A percentile compares a stretch with the other conserved stretches of the same genome.
These are phyloP conservation scores for Eupithecia insigniata DNA, from an alignment of 2,888 invertebrate genomes.

Conservation along the genomic window DNA sequence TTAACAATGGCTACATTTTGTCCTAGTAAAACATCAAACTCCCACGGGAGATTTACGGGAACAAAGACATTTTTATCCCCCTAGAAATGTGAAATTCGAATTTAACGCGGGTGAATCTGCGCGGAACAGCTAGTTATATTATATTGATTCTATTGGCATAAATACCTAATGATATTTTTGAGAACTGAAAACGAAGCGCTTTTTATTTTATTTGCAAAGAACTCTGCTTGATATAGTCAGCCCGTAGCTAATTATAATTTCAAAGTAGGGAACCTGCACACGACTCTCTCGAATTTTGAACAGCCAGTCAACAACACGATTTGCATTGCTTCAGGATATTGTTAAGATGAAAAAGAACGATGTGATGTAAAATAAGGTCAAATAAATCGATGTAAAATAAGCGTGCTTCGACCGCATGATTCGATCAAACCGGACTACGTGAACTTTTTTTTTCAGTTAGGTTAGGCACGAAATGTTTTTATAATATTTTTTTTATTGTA, in stretches of 20 bases:
- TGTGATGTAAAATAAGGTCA: not conserved
- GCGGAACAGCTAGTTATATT: too few species aligned
- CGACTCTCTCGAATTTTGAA: not conserved
- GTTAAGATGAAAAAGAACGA: not conserved
- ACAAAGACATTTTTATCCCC: too few species aligned
- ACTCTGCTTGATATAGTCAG: not conserved
- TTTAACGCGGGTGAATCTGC: too few species aligned
- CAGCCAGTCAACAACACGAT: not conserved
- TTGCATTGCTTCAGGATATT: not conserved
- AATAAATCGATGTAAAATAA: not conserved
- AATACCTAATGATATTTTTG: not conserved
- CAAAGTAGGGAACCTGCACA: not conserved
- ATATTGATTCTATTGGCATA: not conserved
- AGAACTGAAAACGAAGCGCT: not conserved
- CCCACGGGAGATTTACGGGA: too few species aligned
- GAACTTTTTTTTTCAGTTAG: too few species aligned
- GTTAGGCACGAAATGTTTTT: not conserved
- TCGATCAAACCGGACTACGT: too few species aligned
- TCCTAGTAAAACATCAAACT: too few species aligned
- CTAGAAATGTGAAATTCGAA: too few species aligned
- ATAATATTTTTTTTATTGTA: too few species aligned
- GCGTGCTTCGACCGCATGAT: too few species aligned
- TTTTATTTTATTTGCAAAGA: not conserved
- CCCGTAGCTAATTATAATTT: not conserved
- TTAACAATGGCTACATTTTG: too few species aligned